Evolutionary conservation across 2,797 vertebrate species (phyloP).

Genomic region (Stomatorhinus walkeri): DNA sequence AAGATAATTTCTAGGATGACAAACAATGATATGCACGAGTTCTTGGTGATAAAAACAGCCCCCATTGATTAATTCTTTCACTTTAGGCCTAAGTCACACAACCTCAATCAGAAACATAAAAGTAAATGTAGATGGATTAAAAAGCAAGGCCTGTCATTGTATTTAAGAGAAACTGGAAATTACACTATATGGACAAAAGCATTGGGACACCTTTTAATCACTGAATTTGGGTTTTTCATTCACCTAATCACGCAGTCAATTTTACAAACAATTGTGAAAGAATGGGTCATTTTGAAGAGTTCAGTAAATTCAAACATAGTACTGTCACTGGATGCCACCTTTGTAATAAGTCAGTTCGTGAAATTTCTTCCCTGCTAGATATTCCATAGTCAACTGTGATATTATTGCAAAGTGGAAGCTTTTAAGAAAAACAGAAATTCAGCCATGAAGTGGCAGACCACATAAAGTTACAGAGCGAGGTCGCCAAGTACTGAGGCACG

Average conservation of each 20-base stretch:
- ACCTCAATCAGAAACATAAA: background rate
- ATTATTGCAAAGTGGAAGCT: background rate
- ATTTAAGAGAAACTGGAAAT: background rate
- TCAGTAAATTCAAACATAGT: background rate
- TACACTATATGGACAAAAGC: background rate
- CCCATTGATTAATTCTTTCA: background rate
- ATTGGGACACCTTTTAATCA: background rate
- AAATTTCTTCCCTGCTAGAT: background rate
- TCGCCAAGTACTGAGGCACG: background rate
- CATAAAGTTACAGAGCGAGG: background rate
- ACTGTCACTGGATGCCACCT: background rate
- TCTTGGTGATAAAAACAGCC: background rate
- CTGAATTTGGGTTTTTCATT: background rate
- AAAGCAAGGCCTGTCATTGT: background rate
- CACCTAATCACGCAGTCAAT: background rate
- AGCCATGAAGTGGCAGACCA: background rate
- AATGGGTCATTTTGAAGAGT: background rate
- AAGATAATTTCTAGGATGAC: background rate
- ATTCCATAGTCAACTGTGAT: background rate
- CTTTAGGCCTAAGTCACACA: background rate
- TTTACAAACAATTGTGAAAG: background rate
- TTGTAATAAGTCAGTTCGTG: background rate
- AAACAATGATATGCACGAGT: background rate
- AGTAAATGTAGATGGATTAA: background rate
- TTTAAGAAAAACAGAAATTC: background rate